Evolutionary conservation across 35 echinoderm and acorn worm genomes (phyloP), one percentile per base, ranked within the genome.

Genomic region (Ophioderma brevispina): DNA sequence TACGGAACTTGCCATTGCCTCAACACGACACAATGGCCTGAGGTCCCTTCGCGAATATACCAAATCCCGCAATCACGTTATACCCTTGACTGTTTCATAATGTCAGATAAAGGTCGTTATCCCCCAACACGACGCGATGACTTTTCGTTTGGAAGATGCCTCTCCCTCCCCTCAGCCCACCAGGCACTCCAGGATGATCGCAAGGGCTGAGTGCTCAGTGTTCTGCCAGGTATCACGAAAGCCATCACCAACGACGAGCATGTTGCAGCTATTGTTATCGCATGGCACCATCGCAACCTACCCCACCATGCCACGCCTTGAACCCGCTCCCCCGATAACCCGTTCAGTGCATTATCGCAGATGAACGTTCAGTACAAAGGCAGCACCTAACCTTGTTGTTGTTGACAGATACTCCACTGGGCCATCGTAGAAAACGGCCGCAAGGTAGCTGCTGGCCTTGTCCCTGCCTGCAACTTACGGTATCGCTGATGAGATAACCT

Each of bases 181-280:
- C 88, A 82, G 42, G 88, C 43, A 63, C 39, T 82, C 79, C 14
- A 31, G 31, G 36, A 91, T 85, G 89, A 36, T 34, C 37, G 34
- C 55, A 0, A 23, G 80, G 14, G 86, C 86, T 38, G 86, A 82
- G 36, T 81, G 39, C 0, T 93, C 86, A 14, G 28, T 93, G 5
- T 93, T 93, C 78, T 92, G 84, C 91, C 91, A 13, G 82, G 80
- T 5, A 91, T 91, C 32, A 88, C 40, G 15, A 31, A 34, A 18
- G 46, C 42, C 39, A 84, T 49, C 1, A 50, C 33, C 13, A 38
- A 31, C 25, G 40, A 0, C 37, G 87, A 50, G 76, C 75, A 18
- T 28, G 43, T 25, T 81, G 87, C 40, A 46, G 32, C 30, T 31
- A 78, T 30, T 89, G 87, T 77, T 46, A 80, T 75, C 34, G 40